These are phyloP conservation scores for Chymomyza caudatula DNA, from an alignment of 2,888 invertebrate species.

Conservation along the genomic window DNA sequence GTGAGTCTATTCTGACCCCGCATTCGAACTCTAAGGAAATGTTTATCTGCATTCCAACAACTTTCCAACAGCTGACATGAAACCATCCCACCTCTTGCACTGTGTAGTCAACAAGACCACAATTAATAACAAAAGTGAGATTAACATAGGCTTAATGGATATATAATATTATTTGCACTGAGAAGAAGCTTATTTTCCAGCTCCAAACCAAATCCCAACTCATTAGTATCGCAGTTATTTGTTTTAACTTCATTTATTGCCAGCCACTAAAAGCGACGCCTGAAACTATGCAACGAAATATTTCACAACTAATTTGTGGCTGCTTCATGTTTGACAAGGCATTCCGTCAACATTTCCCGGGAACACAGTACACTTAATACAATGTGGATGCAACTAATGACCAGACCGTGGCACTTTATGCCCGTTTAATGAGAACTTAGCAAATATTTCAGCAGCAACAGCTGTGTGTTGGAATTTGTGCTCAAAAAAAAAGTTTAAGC, in stretches of 20 bases:
- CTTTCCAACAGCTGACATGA: no score
- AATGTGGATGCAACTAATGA: conserved; percentile 29
- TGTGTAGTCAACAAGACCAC: no score
- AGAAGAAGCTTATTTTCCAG: background rate
- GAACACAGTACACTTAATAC: background rate
- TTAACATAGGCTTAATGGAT: no score
- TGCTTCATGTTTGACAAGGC: conserved; percentile 23
- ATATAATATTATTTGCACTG: no score
- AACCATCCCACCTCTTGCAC: no score
- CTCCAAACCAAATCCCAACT: background rate
- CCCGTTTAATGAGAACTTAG: conserved; percentile 50
- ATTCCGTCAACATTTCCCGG: background rate
- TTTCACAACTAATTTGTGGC: conserved; percentile 33
- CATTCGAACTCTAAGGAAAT: no score
- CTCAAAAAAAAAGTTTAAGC: conserved; percentile 45
- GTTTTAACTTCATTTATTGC: background rate
- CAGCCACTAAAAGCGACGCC: background rate
- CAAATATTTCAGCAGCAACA: conserved; percentile 1
- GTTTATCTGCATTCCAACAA: no score
- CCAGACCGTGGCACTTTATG: conserved; percentile 25
- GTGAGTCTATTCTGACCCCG: no score
- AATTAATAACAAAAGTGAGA: no score
- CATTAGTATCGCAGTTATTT: background rate
- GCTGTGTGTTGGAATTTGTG: conserved; percentile 12
- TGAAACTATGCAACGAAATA: conserved; percentile 1